Base-by-base conservation (phyloP, 2,888 invertebrate species). In the Dendrolimus houi region DNA sequence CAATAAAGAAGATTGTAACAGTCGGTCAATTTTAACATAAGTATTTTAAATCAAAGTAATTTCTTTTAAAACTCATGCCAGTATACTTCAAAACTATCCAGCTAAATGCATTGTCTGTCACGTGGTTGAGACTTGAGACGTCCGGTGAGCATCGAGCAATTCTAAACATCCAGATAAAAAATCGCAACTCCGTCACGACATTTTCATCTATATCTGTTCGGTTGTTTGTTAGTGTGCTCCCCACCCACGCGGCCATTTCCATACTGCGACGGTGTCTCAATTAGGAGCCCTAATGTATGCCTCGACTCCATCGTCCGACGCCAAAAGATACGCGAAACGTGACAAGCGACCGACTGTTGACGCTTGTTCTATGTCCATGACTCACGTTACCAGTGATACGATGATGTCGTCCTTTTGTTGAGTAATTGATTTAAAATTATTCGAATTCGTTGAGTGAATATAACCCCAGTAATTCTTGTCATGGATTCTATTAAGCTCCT, bases 251-350 rank as follows among this genome's bases (percentile, higher is more conserved):
- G 70, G 87, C 80, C 81, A 90, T 90, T 90, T 89, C 88, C 90
- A 90, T 89, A 90, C 82, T 78, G 79, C 83, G 80, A 72, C 84
- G 88, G 89, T 88, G 90, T 90, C 90, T 90, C 90, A 89, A 90
- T 90, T 89, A 90, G 88, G 89, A 87, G 87, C 84, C 85, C 87
- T 90, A 90, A 90, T 90, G 88, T 90, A 90, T 89, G 89, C 90
- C 90, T 90, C 90, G 90, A 89, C 88, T 82, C 74, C 85, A 87
- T 87, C 88, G 87, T 85, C 82, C 84, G 87, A 87, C 87, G 87
- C 80, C 79, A 71, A 77, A 79, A 72, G 89, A 90, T 90, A 90
- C 78, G 77, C 76, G 79, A 88, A 90, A 90, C 89, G 89, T 90
- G 89, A 90, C 89, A 86, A 81, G 84, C 81, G 85, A 83, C 84